Evolutionary conservation across 1,140 invertebrate species (phyloP), one percentile per base, ranked within the genome.

Genomic region (Zeugodacus cucurbitae): DNA sequence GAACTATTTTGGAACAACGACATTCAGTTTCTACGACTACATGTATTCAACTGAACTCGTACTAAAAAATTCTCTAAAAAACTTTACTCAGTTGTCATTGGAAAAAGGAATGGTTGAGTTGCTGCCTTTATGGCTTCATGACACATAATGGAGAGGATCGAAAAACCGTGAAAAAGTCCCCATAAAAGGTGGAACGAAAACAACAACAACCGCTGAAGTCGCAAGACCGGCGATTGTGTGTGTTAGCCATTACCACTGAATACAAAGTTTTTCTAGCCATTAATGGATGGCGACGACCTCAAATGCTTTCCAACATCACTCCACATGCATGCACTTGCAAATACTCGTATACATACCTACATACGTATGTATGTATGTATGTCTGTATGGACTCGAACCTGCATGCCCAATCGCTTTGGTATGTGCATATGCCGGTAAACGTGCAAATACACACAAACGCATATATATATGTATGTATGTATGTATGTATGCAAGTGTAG

Each of bases 71-170:
- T 32, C 48, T n/a, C 64, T 34, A 67, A 67, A 67, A 17, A 67
- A 34, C 1, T 29, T 32, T n/a, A 17, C 64, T 67, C 64, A 29
- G 67, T 74, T 74, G 67, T 37, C 67, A 37, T 32, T 74, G 67
- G 34, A 74, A 74, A 34, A 41, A n/a, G 14, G 14, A 74, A 74
- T 41, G 67, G 20, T 41, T 37, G 32, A 41, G 67, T 32, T 74
- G 67, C 67, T 74, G 67, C 29, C 67, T 74, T 74, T 74, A 74
- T 74, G 67, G 67, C 67, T 74, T 74, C 29, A 74, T 74, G 67
- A 74, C 67, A 74, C 67, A 74, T 34, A 37, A 74, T 74, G 32
- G 67, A 74, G 34, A 74, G 67, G 34, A 74, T 74, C 67, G 67
- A 74, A 74, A 74, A 74, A 74, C 34, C 32, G 67, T 74, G 67